A percentile compares a stretch with the other conserved stretches of the same genome.
These are phyloP conservation scores for Radopholus similis DNA, from an alignment of 1,140 invertebrate genomes.

Conservation along the genomic window DNA sequence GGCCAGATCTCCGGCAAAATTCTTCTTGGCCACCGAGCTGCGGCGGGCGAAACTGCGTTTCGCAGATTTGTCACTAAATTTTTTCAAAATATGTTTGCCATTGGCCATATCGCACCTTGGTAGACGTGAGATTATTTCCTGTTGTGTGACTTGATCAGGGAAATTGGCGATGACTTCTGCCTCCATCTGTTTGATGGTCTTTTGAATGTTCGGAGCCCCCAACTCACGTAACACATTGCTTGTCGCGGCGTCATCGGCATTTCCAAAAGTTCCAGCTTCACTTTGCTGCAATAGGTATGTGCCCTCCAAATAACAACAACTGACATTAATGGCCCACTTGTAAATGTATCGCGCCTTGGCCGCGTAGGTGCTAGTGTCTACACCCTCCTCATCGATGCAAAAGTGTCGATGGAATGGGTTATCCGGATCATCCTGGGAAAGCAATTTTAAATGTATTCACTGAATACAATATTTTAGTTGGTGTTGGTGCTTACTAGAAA, in stretches of 20 bases:
- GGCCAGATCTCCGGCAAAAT: background rate
- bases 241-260: conserved; percentile 17
- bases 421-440: conserved; percentile 8
- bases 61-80: conserved; percentile 15
- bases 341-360: conserved; percentile 16
- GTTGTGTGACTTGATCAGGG: conserved; percentile 2
- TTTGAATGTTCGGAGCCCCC: background rate
- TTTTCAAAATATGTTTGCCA: background rate
- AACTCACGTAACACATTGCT: background rate
- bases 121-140: conserved; percentile 2
- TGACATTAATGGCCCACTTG: background rate
- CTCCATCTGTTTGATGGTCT: conserved; percentile 1
- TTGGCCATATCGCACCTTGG: background rate
- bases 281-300: conserved; percentile 2
- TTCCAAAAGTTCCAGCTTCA: conserved; percentile 13
- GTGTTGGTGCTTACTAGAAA: too few species aligned
- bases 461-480: too few species aligned
- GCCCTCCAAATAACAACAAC: background rate
- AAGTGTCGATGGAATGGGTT: conserved; percentile 4
- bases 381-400: conserved; percentile 12
- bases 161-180: conserved; percentile 20
- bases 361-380: conserved; percentile 7
- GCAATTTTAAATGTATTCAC: too few species aligned
- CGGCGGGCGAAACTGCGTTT: conserved; percentile 13
- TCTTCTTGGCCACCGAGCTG: background rate